Conservation (phyloP, 37 sponge, comb jelly and placozoan genomes). For the Bolinopsis microptera region DNA sequence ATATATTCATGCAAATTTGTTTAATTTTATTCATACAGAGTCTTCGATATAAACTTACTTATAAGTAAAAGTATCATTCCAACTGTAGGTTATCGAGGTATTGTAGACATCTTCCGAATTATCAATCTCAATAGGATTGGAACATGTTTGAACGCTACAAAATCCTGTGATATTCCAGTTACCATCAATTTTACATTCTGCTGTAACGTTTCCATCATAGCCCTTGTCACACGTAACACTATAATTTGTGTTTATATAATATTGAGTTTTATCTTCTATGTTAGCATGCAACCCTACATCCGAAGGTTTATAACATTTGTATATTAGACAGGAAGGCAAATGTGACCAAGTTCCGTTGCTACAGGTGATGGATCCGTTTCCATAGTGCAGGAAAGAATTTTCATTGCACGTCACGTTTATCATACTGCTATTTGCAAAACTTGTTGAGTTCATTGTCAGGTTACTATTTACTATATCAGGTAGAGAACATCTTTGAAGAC, state of each 20-base stretch:
- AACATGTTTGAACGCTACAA: slow-evolving; percentile 18
- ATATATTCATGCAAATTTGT: too few relatives aligned
- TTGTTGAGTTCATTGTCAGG: neutral
- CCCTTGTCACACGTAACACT: slow-evolving; percentile 34
- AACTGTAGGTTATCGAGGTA: neutral
- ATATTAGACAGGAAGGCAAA: neutral
- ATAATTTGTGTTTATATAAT: neutral
- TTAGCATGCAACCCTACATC: neutral
- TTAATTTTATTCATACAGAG: neutral
- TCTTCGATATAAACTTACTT: neutral
- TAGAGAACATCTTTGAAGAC: neutral
- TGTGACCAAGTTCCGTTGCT: slow-evolving; percentile 14
- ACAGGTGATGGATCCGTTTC: neutral
- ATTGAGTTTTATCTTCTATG: neutral
- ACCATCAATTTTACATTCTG: neutral
- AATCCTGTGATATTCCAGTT: slow-evolving; percentile 23
- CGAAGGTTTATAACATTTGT: neutral
- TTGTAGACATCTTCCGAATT: neutral
- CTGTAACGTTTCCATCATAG: slow-evolving; percentile 35
- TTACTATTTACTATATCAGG: slow-evolving; percentile 21
- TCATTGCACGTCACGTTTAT: slow-evolving; percentile 23
- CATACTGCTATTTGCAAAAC: neutral
- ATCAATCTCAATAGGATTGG: neutral
- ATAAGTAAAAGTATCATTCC: slow-evolving; percentile 49
- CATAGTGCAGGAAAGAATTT: neutral